Evolutionary conservation across 2,888 invertebrate genomes (phyloP).

Genomic region (Nymphalis polychloros): DNA sequence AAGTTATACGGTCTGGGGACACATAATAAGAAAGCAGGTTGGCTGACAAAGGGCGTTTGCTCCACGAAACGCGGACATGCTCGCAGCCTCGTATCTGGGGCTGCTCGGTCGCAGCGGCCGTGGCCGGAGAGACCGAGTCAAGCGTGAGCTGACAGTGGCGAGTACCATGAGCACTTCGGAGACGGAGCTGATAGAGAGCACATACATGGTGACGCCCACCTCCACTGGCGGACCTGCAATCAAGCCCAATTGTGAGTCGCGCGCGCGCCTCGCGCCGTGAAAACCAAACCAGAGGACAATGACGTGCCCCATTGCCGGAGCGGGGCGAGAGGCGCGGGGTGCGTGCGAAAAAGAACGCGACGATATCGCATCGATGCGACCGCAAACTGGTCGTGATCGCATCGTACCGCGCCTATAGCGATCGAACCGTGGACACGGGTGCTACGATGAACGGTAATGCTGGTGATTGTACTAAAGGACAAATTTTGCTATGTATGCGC

Average conservation of each 20-base stretch:
- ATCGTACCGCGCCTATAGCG: conserved; percentile 57
- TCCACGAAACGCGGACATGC: conserved; percentile 79
- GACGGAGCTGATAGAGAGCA: conserved; percentile 98
- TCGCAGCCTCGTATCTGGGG: conserved; percentile 81
- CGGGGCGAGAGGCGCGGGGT: conserved; percentile 52
- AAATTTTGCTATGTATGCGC: conserved; percentile 74
- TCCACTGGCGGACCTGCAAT: conserved; percentile 97
- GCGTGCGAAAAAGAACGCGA: conserved; percentile 48
- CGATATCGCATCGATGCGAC: conserved; percentile 40
- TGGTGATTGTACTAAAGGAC: conserved; percentile 76
- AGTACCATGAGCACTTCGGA: conserved; percentile 99
- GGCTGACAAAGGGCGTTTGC: conserved; percentile 74
- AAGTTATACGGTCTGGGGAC: conserved; percentile 34
- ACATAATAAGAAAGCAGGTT: conserved; percentile 78
- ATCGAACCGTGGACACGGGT: conserved; percentile 80
- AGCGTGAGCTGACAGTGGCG: conserved; percentile 88
- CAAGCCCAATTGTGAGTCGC: conserved; percentile 79
- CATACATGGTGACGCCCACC: conserved; percentile 99
- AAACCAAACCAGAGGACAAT: conserved; percentile 65
- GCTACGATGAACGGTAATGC: conserved; percentile 80
- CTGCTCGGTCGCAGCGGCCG: conserved; percentile 74
- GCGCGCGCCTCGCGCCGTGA: conserved; percentile 57
- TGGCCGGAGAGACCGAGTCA: conserved; percentile 48
- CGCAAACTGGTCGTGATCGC: conserved; percentile 36
- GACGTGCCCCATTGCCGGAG: conserved; percentile 69